A percentile compares a stretch with the other conserved stretches of the same genome.
phyloP scores from a whole-genome alignment of 2,113 vertebrate genomes.

The Gymnobelideus leadbeateri region DNA sequence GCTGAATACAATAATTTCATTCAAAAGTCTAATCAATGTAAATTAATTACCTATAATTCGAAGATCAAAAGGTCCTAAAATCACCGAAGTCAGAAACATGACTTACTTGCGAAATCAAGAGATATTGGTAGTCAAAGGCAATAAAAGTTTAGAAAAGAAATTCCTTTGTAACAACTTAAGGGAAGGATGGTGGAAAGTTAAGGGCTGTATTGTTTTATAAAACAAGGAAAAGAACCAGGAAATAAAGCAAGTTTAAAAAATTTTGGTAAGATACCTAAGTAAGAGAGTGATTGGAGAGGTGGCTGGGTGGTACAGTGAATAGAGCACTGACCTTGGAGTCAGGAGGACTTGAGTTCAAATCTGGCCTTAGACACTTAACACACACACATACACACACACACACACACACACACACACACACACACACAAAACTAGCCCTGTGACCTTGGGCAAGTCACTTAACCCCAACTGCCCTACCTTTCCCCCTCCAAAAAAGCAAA shows the following conservation, averaged over 20 bases:
- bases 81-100: not conserved
- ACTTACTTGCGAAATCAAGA: not conserved
- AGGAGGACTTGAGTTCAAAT: too few relatives aligned
- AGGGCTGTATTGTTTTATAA: not conserved
- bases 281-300: not conserved
- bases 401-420: too few relatives aligned
- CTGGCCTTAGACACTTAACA: too few relatives aligned
- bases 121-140: not conserved
- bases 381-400: too few relatives aligned
- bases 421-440: too few relatives aligned
- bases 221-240: not conserved
- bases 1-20: not conserved
- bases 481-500: too few relatives aligned
- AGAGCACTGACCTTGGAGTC: too few relatives aligned
- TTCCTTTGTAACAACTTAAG: not conserved
- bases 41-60: too few relatives aligned
- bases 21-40: not conserved
- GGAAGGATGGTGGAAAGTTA: not conserved
- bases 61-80: not conserved
- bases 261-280: too few relatives aligned
- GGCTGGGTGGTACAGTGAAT: too few relatives aligned
- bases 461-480: too few relatives aligned
- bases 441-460: too few relatives aligned
- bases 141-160: not conserved
- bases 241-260: not conserved